Evolutionary conservation across 2,113 vertebrate species (phyloP), one percentile per base, ranked within the genome.

Genomic region (Ardeotis arabs): DNA sequence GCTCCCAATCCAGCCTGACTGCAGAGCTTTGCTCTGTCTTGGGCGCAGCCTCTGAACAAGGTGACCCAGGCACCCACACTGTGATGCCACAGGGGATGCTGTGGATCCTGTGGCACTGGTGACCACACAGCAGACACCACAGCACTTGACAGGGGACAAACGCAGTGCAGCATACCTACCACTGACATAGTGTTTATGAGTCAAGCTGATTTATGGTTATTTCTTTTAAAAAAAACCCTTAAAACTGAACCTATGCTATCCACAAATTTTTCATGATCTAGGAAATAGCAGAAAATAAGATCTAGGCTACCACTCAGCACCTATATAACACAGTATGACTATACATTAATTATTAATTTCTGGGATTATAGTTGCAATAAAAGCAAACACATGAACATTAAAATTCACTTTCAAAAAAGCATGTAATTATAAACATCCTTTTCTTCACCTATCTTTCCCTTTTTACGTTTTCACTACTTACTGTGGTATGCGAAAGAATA

Each of bases 401-500:
- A 67, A 62, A 59, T 20, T 45, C 20, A 55, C 33, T 78, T 89
- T 33, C 1, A 4, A 78, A 78, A 78, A 76, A 47, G 3, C 17
- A 49, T 4, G 10, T 18, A 31, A 29, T 29, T 29, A 64, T 16
- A 35, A 79, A 44, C 25, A 41, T 45, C 22, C 37, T 44, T 45
- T 41, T 37, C 56, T 20, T 77, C 47, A 37, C 4, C 16, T 13
- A 16, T 24, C 20, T 86, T 88, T 13, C 33, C 18, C n/a, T 35
- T 47, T 63, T 55, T 35, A 35, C 45, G 56, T 31, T 50, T 55
- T 68, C 74, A 56, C 80, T 63, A 76, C 96, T 97, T 60, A 97
- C 97, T 24, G 97, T 95, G 89, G 84, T 80, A 81, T 97, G 97
- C 2, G 98, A 53, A 6, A 98, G 96, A 58, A 97, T 94, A 19